Evolutionary conservation across 1,140 invertebrate species (phyloP), one percentile per base, ranked within the genome.

Genomic region (Meloidogyne hapla): DNA sequence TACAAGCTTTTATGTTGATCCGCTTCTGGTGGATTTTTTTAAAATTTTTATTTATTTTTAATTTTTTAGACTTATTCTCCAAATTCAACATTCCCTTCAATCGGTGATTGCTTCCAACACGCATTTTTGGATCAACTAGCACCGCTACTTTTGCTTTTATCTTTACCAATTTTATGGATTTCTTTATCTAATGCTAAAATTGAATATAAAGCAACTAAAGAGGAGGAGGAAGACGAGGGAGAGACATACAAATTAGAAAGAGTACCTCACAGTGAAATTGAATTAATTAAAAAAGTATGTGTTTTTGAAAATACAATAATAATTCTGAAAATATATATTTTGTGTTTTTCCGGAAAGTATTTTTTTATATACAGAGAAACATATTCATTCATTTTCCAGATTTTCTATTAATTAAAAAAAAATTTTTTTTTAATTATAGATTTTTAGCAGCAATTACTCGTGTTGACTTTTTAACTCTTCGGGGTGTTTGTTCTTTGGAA

Each of bases 381-480:
- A n/a, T n/a, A n/a, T n/a, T n/a, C n/a, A n/a, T n/a, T n/a, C n/a
- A n/a, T n/a, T n/a, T n/a, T n/a, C n/a, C n/a, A n/a, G n/a, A n/a
- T n/a, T n/a, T n/a, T n/a, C n/a, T n/a, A n/a, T n/a, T n/a, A n/a
- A n/a, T n/a, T n/a, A n/a, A n/a, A n/a, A n/a, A n/a, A n/a, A n/a
- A n/a, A n/a, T n/a, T n/a, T n/a, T n/a, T n/a, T n/a, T n/a, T 38
- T 82, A 18, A 42, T 42, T 13, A 81, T 82, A 1, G 81, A 82
- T 82, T 66, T n/a, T 73, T 82, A 8, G 26, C 77, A 15, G 38
- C 69, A 23, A 84, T 83, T 26, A 75, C 72, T 12, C 69, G 69
- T 21, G n/a, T 83, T 18, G 82, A 83, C 70, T 83, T 83, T 67
- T 21, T 85, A 40, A 83, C 83, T 3, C 25, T 83, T 18, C 48